Conservation (phyloP, 1,140 invertebrate species). For the Drosophila eugracilis region DNA sequence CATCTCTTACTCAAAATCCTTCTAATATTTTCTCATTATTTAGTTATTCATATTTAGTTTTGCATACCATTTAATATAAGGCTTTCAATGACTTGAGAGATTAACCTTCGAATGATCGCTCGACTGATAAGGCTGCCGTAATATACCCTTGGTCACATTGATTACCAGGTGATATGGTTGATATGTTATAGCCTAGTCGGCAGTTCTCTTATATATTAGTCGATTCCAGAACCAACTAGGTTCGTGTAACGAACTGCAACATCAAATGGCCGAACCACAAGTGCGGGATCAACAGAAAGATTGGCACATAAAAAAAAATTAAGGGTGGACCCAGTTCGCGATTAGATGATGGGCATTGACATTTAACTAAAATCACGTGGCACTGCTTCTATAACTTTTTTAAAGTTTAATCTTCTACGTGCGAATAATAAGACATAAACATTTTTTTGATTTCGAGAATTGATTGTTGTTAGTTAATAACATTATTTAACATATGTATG, state of each 20-base stretch:
- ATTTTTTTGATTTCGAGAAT: too few relatives aligned
- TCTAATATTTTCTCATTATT: neutral
- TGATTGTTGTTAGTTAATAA: too few relatives aligned
- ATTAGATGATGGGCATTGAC: conserved; percentile 13
- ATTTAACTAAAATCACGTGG: conserved; percentile 4
- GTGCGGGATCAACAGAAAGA: conserved; percentile 65
- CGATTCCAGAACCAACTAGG: conserved; percentile 62
- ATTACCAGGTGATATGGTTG: conserved; percentile 14
- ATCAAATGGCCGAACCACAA: conserved; percentile 68
- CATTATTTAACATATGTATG: too few relatives aligned
- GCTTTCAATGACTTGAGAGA: conserved; percentile 6
- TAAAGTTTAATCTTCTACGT: conserved; percentile 7
- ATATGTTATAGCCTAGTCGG: conserved; percentile 35
- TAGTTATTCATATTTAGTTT: too few relatives aligned
- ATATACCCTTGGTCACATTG: conserved; percentile 9
- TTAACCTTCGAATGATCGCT: conserved; percentile 3
- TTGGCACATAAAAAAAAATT: conserved; percentile 38
- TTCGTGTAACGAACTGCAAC: conserved; percentile 71
- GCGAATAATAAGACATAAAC: neutral
- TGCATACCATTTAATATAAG: too few relatives aligned
- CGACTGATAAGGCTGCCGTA: neutral
- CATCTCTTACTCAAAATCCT: too few relatives aligned
- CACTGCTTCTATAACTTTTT: neutral
- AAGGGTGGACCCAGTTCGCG: conserved; percentile 63
- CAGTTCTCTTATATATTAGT: conserved; percentile 58